Evolutionary conservation across 2,888 invertebrate genomes (phyloP).

Genomic region (Drosophila meridionalis): DNA sequence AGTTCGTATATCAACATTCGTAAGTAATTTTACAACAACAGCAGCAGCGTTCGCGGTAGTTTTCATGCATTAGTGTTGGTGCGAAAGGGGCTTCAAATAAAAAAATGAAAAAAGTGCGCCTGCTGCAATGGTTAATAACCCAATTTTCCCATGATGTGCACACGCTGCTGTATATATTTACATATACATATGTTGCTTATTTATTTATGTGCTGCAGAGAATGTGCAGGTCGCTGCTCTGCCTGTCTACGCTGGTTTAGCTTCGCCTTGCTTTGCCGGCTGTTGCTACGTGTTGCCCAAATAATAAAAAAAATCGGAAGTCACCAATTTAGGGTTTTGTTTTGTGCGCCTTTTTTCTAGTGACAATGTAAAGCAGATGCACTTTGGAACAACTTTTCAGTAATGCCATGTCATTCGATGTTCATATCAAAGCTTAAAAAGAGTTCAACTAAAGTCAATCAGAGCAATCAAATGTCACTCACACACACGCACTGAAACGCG

Average conservation of each 20-base stretch:
- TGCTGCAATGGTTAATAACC: conserved; percentile 34
- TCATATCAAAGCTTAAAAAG: conserved; percentile 1
- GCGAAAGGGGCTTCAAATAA: conserved; percentile 15
- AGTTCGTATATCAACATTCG: not conserved
- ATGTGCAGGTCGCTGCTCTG: conserved; percentile 34
- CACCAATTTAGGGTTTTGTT: conserved; percentile 31
- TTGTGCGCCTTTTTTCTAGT: conserved; percentile 8
- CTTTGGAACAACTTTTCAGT: conserved; percentile 34
- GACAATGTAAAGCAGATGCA: conserved; percentile 23
- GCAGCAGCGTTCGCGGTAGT: conserved; percentile 20
- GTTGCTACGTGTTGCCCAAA: conserved; percentile 46
- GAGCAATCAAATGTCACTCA: conserved; percentile 30
- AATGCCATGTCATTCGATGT: conserved; percentile 25
- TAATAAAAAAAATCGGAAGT: conserved; percentile 33
- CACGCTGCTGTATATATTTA: not conserved
- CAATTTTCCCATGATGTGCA: conserved; percentile 22
- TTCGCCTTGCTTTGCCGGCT: conserved; percentile 27
- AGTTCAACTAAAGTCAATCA: conserved; percentile 44
- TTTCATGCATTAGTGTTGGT: conserved; percentile 26
- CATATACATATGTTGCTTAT: conserved; percentile 1
- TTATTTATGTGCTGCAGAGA: conserved; percentile 9
- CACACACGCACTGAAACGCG: not conserved
- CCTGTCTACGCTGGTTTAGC: not conserved
- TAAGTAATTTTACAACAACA: conserved; percentile 15
- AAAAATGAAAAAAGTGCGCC: conserved; percentile 18